Conservation (phyloP, 2,113 vertebrate genomes). For the Conger conger region DNA sequence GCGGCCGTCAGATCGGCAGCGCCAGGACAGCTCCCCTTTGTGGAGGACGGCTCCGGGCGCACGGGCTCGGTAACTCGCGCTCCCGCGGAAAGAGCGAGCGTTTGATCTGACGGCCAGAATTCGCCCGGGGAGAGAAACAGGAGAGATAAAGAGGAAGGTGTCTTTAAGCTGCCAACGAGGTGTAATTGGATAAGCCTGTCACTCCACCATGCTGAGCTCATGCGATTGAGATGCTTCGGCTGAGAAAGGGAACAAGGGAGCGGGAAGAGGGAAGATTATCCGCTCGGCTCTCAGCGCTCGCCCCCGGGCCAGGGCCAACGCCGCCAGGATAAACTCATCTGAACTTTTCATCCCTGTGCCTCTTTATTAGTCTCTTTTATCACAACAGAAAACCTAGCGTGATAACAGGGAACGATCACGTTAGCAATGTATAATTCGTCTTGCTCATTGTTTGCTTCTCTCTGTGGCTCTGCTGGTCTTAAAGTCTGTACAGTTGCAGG, state of each 20-base stretch:
- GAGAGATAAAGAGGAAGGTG: constrained; percentile 63
- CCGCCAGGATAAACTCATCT: constrained; percentile 39
- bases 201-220: constrained; percentile 55
- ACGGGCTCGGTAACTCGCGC: not conserved
- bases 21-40: not conserved
- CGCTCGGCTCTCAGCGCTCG: constrained; percentile 46
- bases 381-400: not conserved
- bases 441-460: not conserved
- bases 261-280: constrained; percentile 63
- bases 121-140: constrained; percentile 60
- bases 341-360: constrained; percentile 37
- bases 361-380: not conserved
- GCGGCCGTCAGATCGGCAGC: not conserved
- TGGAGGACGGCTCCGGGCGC: not conserved
- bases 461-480: not conserved
- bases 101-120: constrained; percentile 74
- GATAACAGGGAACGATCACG: not conserved
- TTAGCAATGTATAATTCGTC: not conserved
- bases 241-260: constrained; percentile 15
- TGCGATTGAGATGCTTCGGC: constrained; percentile 47
- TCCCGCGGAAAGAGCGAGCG: constrained; percentile 31
- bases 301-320: constrained; percentile 35
- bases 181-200: constrained; percentile 68
- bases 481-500: not conserved
- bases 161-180: constrained; percentile 56